These are phyloP conservation scores for Chelidonichthys spinosus DNA, from an alignment of 2,797 vertebrate genomes.

Conservation along the genomic window DNA sequence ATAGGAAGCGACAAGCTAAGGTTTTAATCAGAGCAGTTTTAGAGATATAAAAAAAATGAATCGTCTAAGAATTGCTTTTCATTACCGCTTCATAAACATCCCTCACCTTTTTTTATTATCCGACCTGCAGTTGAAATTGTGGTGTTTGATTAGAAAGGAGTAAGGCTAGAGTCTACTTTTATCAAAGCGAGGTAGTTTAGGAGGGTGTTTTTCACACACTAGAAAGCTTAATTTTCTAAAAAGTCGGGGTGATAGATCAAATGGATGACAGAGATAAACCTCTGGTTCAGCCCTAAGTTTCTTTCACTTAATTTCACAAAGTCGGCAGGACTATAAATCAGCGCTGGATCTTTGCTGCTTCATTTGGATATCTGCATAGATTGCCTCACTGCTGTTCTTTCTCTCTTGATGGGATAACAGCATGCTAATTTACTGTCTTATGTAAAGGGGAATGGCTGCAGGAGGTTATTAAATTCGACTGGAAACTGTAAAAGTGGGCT, in stretches of 20 bases:
- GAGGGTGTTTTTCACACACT: slow-evolving; percentile 19
- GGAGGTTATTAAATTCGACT: slow-evolving; percentile 59
- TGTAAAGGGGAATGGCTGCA: slow-evolving; percentile 60
- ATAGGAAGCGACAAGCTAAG: slow-evolving; percentile 63
- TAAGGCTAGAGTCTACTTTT: slow-evolving; percentile 24
- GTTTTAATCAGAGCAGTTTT: slow-evolving; percentile 66
- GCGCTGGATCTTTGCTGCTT: slow-evolving; percentile 50
- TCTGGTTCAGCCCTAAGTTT: slow-evolving; percentile 57
- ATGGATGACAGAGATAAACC: slow-evolving; percentile 69
- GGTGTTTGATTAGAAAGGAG: slow-evolving; percentile 41
- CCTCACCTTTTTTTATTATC: slow-evolving; percentile 45
- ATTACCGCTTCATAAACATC: slow-evolving; percentile 49
- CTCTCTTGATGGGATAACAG: slow-evolving; percentile 62
- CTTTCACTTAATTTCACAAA: slow-evolving; percentile 69
- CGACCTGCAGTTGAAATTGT: slow-evolving; percentile 40
- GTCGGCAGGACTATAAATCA: slow-evolving; percentile 71
- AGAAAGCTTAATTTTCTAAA: slow-evolving; percentile 62
- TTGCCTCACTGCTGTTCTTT: slow-evolving; percentile 43
- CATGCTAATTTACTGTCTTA: slow-evolving; percentile 69
- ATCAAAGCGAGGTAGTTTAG: slow-evolving; percentile 31
- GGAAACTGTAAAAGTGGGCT: slow-evolving; percentile 39
- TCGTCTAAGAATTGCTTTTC: slow-evolving; percentile 41
- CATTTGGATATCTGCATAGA: slow-evolving; percentile 64
- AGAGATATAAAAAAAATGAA: slow-evolving; percentile 30
- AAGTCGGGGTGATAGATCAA: slow-evolving; percentile 65